Conservation (phyloP, 2,797 vertebrate genomes). For the Rhincodon typus region DNA sequence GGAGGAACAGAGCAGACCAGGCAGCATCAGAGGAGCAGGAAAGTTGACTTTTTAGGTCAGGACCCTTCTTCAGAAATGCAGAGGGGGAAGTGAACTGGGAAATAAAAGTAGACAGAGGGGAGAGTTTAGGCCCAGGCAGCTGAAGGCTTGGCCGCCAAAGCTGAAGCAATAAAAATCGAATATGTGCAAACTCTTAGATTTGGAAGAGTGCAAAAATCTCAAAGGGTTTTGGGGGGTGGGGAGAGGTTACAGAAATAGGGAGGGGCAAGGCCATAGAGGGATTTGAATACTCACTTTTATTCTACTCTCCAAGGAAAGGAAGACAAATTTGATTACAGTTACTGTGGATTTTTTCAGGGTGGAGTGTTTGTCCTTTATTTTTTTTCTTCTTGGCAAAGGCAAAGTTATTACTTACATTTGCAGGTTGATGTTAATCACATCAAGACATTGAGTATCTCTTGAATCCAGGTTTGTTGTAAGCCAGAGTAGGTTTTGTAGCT, state of each 20-base stretch:
- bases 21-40: too few relatives aligned
- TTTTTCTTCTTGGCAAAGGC: not conserved
- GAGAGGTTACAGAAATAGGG: not conserved
- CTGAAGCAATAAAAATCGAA: not conserved
- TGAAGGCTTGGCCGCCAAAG: not conserved
- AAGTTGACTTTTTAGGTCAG: too few relatives aligned
- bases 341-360: not conserved
- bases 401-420: not conserved
- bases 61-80: too few relatives aligned
- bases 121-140: not conserved
- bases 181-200: not conserved
- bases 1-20: too few relatives aligned
- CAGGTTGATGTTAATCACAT: slow-evolving; percentile 30
- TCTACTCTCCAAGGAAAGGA: not conserved
- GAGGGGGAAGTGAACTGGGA: too few relatives aligned
- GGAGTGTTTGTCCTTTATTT: not conserved
- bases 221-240: not conserved
- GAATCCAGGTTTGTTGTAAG: not conserved
- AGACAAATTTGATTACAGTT: not conserved
- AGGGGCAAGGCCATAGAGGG: not conserved
- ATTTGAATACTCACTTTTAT: not conserved
- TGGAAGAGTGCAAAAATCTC: not conserved
- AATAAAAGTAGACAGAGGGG: not conserved
- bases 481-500: not conserved
- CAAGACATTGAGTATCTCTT: not conserved